phyloP scores from a whole-genome alignment of 2,888 invertebrate genomes.

The Hecatera dysodea region DNA sequence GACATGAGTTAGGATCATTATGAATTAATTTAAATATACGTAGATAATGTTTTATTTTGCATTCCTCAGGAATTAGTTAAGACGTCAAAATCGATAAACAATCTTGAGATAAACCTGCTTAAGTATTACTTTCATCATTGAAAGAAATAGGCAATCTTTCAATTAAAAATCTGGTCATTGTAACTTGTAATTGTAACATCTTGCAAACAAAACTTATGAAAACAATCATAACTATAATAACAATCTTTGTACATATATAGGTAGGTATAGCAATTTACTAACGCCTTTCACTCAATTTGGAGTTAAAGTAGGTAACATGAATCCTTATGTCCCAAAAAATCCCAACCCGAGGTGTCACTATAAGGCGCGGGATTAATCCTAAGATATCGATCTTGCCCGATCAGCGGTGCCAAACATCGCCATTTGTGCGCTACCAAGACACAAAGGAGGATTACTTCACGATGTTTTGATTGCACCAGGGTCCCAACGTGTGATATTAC shows the following conservation, averaged over 20 bases:
- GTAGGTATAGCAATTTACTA: not conserved
- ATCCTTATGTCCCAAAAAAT: constrained; percentile 34
- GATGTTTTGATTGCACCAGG: constrained; percentile 85
- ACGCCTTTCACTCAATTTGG: not conserved
- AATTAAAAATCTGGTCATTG: not conserved
- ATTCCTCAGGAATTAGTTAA: too few relatives aligned
- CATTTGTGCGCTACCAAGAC: constrained; percentile 76
- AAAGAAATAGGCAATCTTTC: too few relatives aligned
- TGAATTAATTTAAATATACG: constrained; percentile 8
- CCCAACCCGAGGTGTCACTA: constrained; percentile 52
- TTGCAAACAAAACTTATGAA: not conserved
- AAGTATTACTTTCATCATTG: too few relatives aligned
- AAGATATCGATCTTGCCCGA: constrained; percentile 79
- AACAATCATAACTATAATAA: not conserved
- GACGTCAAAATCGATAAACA: too few relatives aligned
- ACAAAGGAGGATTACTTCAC: constrained; percentile 83
- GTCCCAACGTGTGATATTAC: constrained; percentile 70
- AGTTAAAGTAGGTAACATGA: not conserved
- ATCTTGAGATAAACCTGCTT: too few relatives aligned
- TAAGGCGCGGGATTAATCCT: constrained; percentile 77
- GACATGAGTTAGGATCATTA: not conserved
- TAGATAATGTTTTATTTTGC: too few relatives aligned
- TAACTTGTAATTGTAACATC: too few relatives aligned
- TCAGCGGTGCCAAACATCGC: constrained; percentile 72
- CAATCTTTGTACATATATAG: too few relatives aligned